Base-by-base conservation (phyloP, 1,140 invertebrate species). In the Drosophila lacertosa region DNA sequence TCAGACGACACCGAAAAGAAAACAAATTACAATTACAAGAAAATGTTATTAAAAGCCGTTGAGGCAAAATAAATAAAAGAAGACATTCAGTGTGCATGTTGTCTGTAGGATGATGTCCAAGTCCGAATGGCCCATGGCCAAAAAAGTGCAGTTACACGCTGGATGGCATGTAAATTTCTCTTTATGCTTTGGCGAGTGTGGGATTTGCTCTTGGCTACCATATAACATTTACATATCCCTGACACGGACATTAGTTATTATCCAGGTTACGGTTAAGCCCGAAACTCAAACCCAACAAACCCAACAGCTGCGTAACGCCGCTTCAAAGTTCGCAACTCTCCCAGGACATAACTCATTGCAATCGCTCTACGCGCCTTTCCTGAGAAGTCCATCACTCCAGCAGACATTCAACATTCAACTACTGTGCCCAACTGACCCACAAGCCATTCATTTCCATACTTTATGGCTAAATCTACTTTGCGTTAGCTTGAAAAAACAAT, bases 21-120 rank as follows among this genome's bases (percentile, higher is more conserved):
- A 89, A 88, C 78, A 90, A 90, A 90, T 90, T 90, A 90, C 89
- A 90, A 90, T 90, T 90, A 90, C 89, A 90, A 90, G 89, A 90
- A 90, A 90, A 90, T 84, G 82, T 90, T 90, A 90, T 90, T 90
- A 90, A 90, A 89, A 77, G 53, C 58, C 77, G 79, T 55, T 53
- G 58, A 69, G 47, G 42, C 51, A 66, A 82, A 81, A 81, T 81
- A 81, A 81, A 77, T 80, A 75, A 75, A 68, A 67, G 40, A 42
- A 60, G 33, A 51, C 48, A 33, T 5, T 18, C 18, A 16, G 20
- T 42, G 29, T 26, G 32, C 68, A 65, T 72, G 72, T 73, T 55
- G 64, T 42, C 35, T 50, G 79, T 74, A 65, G 58, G 67, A 64
- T 67, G 57, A 55, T 63, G 74, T 57, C 51, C 67, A 65, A 11